Base-by-base conservation (phyloP, 2,888 invertebrate species). In the Drosophila colorata region DNA sequence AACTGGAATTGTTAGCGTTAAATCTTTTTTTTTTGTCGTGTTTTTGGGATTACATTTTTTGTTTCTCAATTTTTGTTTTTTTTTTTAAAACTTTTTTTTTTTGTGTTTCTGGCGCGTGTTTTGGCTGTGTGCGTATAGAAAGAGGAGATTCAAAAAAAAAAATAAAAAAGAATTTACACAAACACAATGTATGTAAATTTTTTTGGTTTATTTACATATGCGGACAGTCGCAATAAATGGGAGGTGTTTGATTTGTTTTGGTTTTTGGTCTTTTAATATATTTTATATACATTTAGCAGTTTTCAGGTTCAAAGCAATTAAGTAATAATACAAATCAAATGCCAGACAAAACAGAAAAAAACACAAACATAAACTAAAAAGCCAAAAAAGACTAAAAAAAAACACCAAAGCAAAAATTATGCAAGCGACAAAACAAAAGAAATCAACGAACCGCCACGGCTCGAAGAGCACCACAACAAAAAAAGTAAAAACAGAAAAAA, bases 291-390 rank as follows among this genome's bases (percentile, higher is more conserved):
- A 52, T 57, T 53, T 59, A 56, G 53, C 63, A 46, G 68, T 64
- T 86, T 83, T 83, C 83, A 83, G 83, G 83, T 86, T 83, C 83
- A 83, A 83, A 86, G 80, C 83, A 76, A 83, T 83, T 83, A 83
- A 86, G 83, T 83, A 83, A 83, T 83, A 83, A 86, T 72, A 78
- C 83, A 83, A 83, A 83, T 83, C 83, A 86, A 83, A 83, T 61
- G 60, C 23, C 55, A 18, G 56, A 64, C 73, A 63, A 73, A 73
- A 68, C 47, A 55, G 43, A 47, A 63, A 74, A 74, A 64, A 18
- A 58, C 52, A 53, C 14, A 41, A 14, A 47, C 47, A 28, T 41
- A 51, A 66, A 69, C 57, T 52, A 46, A 37, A n/a, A 33, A 4
- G n/a, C 33, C 40, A 20, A 46, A 35, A 43, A 49, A n/a, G n/a